A percentile compares a stretch with the other conserved stretches of the same genome.
Evolutionary conservation across 2,888 invertebrate species (phyloP).

Genomic region (Autographa gamma): DNA sequence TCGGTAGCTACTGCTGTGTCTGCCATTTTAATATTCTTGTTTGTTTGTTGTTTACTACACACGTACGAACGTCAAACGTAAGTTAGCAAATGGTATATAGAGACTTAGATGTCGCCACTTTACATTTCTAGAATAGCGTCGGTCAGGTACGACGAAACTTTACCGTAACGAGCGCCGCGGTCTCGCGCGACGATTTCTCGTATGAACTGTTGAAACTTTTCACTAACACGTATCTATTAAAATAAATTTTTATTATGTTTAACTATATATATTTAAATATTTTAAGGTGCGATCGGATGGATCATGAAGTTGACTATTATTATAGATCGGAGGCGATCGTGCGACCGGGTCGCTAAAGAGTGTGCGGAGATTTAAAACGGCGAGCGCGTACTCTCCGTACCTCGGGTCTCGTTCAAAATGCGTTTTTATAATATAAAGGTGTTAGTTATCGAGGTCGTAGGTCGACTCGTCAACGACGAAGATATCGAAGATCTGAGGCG

Average conservation of each 20-base stretch:
- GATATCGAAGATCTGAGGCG: too few species aligned
- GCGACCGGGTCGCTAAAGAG: too few species aligned
- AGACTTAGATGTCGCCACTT: conserved; percentile 16
- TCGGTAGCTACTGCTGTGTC: conserved; percentile 68
- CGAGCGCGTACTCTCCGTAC: not conserved
- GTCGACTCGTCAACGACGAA: too few species aligned
- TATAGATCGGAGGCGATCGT: too few species aligned
- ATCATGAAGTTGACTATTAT: too few species aligned
- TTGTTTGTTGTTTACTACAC: too few species aligned
- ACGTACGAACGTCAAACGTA: too few species aligned
- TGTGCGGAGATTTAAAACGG: too few species aligned
- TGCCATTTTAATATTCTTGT: conserved; percentile 60
- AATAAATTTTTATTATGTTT: conserved; percentile 14
- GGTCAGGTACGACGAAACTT: conserved; percentile 15
- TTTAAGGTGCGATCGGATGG: not conserved
- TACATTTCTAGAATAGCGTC: conserved; percentile 6
- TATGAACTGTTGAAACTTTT: conserved; percentile 43
- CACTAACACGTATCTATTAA: conserved; percentile 46
- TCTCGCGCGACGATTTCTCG: conserved; percentile 35
- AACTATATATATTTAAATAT: conserved; percentile 45
- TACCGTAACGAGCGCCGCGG: conserved; percentile 17
- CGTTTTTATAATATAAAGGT: not conserved
- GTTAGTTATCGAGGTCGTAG: conserved; percentile 3
- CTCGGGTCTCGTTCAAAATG: not conserved
- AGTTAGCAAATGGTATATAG: not conserved